These are phyloP conservation scores for Acholoe squamosa DNA, from an alignment of 2,888 invertebrate genomes.

Conservation along the genomic window DNA sequence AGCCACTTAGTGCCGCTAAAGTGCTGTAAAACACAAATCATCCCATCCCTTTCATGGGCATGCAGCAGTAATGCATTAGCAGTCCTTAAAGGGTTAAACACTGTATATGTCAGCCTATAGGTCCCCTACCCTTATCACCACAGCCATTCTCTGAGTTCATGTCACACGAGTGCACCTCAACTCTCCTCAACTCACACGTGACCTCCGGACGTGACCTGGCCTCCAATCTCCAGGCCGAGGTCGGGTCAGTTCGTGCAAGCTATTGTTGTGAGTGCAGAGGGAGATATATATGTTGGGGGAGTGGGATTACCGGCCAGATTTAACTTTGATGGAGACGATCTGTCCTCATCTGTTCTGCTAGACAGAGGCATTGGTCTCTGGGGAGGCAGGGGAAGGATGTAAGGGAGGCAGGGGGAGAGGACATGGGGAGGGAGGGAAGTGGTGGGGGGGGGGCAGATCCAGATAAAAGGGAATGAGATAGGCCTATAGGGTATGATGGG, in stretches of 20 bases:
- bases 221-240: background rate
- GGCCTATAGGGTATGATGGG: background rate
- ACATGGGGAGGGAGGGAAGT: too few relatives aligned
- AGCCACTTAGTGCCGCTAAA: too few relatives aligned
- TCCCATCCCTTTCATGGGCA: too few relatives aligned
- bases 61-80: too few relatives aligned
- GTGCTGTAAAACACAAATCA: too few relatives aligned
- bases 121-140: background rate
- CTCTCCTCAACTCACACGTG: slow-evolving; percentile 1
- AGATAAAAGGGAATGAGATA: background rate
- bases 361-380: too few relatives aligned
- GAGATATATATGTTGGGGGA: background rate
- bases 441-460: background rate
- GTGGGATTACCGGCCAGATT: background rate
- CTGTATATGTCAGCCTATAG: too few relatives aligned
- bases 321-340: background rate
- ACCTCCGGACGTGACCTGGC: background rate
- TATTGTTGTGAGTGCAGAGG: background rate
- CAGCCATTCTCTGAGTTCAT: background rate
- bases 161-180: background rate
- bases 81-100: too few relatives aligned
- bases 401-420: too few relatives aligned
- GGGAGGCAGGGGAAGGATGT: too few relatives aligned
- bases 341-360: background rate
- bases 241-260: slow-evolving; percentile 17